Base-by-base conservation (phyloP, 2,113 vertebrate species). In the Oreamnos americanus region DNA sequence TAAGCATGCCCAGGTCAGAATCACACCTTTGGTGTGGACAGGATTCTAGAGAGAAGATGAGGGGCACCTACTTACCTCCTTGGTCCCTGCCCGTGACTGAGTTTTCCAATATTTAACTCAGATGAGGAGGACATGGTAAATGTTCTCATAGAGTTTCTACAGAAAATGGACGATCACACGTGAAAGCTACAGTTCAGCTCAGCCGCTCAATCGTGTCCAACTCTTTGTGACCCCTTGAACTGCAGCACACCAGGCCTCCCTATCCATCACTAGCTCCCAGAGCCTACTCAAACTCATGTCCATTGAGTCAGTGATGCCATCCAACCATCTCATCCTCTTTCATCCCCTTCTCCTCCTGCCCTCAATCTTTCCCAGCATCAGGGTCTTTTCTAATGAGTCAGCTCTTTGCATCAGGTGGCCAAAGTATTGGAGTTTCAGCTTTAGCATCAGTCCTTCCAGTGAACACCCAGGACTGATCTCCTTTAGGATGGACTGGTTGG, bases 201-300 rank as follows among this genome's bases (percentile, higher is more conserved):
- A 39, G 67, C 3, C 2, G 0, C 67, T 71, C 67, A 39, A n/a
- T 39, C 0, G 0, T 23, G n/a, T 71, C 67, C 1, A 11, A 12
- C 67, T 39, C n/a, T 39, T 39, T 71, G 67, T 0, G 5, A 23
- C n/a, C n/a, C n/a, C 67, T 13, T 39, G 67, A 5, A 23, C 67
- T 39, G 19, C 19, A 39, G n/a, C 67, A 71, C 2, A 2, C n/a
- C 67, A 39, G 67, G n/a, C 19, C 10, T 71, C 67, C n/a, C 67
- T 71, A 10, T 39, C n/a, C n/a, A 71, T 71, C n/a, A 71, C 67
- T 5, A 71, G 19, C 10, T 71, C n/a, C n/a, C 36, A 21, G 67
- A 39, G n/a, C n/a, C n/a, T 71, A 12, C 19, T 71, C 67, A 39
- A 23, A 71, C 67, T 71, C 67, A 71, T 39, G n/a, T 71, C n/a